Evolutionary conservation across 2,797 vertebrate species (phyloP).

Genomic region (Hapalemur alaotrensis): DNA sequence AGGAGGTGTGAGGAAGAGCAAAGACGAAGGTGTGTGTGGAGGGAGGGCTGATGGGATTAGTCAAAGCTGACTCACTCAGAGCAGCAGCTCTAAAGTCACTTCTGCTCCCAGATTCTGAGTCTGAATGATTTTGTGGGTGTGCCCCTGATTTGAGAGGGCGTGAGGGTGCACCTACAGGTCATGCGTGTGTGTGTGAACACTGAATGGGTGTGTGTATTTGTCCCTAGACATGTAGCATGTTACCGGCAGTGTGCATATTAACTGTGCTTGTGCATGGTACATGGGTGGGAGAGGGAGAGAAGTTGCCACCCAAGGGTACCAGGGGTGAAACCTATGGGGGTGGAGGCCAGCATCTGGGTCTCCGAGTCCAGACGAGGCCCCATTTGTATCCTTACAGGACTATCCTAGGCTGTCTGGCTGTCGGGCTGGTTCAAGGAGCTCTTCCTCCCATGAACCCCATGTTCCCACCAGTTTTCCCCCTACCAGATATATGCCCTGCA

Average conservation of each 20-base stretch:
- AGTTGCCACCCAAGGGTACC: neutral
- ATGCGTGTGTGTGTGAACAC: neutral
- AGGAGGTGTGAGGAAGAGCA: neutral
- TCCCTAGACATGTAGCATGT: neutral
- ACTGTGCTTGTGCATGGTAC: neutral
- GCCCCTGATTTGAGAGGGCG: neutral
- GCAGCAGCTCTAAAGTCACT: neutral
- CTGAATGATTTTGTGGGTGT: neutral
- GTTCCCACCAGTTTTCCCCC: neutral
- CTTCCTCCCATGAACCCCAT: neutral
- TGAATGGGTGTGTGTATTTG: neutral
- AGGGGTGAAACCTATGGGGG: neutral
- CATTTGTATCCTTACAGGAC: neutral
- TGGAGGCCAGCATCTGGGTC: neutral
- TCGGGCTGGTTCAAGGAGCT: neutral
- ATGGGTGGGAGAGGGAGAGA: neutral
- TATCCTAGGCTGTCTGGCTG: neutral
- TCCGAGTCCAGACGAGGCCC: neutral
- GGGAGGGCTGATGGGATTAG: neutral
- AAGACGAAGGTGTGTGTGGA: neutral
- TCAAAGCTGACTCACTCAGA: neutral
- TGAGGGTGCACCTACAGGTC: neutral
- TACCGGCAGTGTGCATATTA: neutral
- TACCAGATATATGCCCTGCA: neutral
- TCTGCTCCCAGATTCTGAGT: neutral